Conservation (phyloP, 2,113 vertebrate genomes). For the Oreochromis spilurus region DNA sequence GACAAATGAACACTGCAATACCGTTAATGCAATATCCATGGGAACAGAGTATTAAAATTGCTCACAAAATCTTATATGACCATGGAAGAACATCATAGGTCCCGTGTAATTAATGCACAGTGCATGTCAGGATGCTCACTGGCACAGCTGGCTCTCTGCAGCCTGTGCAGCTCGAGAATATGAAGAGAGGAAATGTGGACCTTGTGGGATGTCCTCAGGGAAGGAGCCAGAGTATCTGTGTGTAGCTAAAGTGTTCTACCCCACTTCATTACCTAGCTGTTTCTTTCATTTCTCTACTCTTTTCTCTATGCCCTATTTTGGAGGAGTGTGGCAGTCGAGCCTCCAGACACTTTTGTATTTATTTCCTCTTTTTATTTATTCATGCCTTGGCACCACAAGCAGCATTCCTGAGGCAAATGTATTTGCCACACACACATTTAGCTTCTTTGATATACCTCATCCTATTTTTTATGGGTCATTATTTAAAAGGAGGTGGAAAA, state of each 20-base stretch:
- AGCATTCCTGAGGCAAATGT: slow-evolving; percentile 42
- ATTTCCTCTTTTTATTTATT: slow-evolving; percentile 67
- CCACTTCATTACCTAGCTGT: slow-evolving; percentile 38
- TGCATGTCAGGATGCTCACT: neutral
- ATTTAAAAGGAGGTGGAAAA: slow-evolving; percentile 1
- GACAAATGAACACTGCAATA: neutral
- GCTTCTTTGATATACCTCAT: slow-evolving; percentile 57
- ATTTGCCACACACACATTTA: slow-evolving; percentile 43
- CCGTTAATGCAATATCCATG: neutral
- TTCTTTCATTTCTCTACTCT: slow-evolving; percentile 11
- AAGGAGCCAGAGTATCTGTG: neutral
- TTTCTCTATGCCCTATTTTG: slow-evolving; percentile 26
- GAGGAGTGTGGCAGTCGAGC: slow-evolving; percentile 21
- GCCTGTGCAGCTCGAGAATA: neutral
- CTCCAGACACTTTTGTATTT: slow-evolving; percentile 50
- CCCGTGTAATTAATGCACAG: slow-evolving; percentile 5
- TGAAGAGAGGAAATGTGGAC: neutral
- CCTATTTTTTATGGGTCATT: slow-evolving; percentile 56
- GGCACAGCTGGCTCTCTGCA: slow-evolving; percentile 1
- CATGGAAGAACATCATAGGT: slow-evolving; percentile 9
- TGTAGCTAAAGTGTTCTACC: slow-evolving; percentile 27
- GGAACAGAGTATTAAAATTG: neutral
- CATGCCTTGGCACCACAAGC: slow-evolving; percentile 33
- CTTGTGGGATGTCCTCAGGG: neutral
- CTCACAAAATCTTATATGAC: neutral